Evolutionary conservation across 1,140 invertebrate genomes (phyloP).

Genomic region (Bombus polaris): DNA sequence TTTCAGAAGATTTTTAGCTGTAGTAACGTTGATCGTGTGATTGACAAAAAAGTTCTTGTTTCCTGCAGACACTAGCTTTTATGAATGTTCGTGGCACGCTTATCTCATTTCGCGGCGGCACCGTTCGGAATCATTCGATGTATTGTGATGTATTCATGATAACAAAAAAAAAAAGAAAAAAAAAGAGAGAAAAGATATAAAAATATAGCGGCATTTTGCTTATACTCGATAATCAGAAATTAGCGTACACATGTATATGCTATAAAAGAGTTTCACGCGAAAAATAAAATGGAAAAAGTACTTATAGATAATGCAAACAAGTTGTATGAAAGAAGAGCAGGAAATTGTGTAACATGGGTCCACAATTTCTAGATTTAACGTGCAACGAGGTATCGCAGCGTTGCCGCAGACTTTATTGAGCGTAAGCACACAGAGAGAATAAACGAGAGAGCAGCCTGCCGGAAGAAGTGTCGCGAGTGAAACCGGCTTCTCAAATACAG

Average conservation of each 20-base stretch:
- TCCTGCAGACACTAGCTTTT: constrained; percentile 63
- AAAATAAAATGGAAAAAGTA: constrained; percentile 44
- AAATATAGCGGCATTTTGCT: constrained; percentile 29
- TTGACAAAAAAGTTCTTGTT: constrained; percentile 77
- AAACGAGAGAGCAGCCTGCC: constrained; percentile 67
- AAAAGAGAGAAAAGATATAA: not conserved
- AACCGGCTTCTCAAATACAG: constrained; percentile 70
- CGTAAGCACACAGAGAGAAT: constrained; percentile 67
- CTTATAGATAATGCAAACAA: constrained; percentile 59
- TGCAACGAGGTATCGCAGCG: constrained; percentile 73
- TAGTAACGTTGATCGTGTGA: constrained; percentile 68
- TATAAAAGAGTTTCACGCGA: constrained; percentile 12
- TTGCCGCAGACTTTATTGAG: constrained; percentile 73
- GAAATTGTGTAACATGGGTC: constrained; percentile 69
- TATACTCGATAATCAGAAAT: constrained; percentile 23
- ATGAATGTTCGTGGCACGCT: constrained; percentile 57
- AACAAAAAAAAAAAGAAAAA: not conserved
- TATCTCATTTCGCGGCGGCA: constrained; percentile 61
- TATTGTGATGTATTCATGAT: constrained; percentile 19
- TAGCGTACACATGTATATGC: constrained; percentile 27
- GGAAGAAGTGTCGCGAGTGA: constrained; percentile 70
- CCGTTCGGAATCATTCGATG: constrained; percentile 44
- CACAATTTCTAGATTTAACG: constrained; percentile 74
- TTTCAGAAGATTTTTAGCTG: constrained; percentile 44
- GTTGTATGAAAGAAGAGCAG: constrained; percentile 51